phyloP scores from a whole-genome alignment of 2,113 vertebrate genomes.

The Petroica traversi region DNA sequence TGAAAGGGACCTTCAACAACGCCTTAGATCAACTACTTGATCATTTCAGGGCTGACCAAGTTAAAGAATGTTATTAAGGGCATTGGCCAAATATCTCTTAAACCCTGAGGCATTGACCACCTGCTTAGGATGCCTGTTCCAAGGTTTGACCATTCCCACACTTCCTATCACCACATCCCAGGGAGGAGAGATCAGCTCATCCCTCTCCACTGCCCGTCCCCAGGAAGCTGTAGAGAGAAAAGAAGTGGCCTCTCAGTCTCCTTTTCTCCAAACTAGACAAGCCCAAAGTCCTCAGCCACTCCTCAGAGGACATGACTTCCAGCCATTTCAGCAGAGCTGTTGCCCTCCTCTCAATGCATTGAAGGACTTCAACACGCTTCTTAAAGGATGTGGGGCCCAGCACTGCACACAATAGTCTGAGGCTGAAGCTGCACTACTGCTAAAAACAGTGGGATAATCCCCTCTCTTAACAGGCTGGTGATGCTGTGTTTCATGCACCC shows the following conservation, averaged over 20 bases:
- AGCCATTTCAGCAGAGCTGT: rapidly evolving
- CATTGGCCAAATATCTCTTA: background rate
- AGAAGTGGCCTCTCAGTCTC: rapidly evolving
- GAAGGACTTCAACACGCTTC: background rate
- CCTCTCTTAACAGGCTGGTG: background rate
- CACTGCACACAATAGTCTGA: too few species aligned
- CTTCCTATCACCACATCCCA: background rate
- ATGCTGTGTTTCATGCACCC: rapidly evolving
- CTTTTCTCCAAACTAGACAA: background rate
- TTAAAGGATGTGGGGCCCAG: background rate
- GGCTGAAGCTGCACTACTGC: rapidly evolving
- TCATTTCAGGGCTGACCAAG: background rate
- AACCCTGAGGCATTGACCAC: rapidly evolving
- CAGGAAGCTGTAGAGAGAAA: background rate
- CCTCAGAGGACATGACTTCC: background rate
- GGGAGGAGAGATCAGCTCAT: background rate
- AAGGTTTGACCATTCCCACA: background rate
- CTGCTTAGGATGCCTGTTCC: background rate
- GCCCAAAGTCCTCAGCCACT: background rate
- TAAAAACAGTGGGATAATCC: background rate
- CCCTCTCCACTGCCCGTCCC: too few species aligned
- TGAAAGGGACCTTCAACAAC: background rate
- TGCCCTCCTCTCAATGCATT: rapidly evolving
- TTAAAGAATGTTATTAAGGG: background rate
- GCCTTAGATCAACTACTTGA: background rate